Evolutionary conservation across 2,888 invertebrate genomes (phyloP).

Genomic region (Alcis repandata): DNA sequence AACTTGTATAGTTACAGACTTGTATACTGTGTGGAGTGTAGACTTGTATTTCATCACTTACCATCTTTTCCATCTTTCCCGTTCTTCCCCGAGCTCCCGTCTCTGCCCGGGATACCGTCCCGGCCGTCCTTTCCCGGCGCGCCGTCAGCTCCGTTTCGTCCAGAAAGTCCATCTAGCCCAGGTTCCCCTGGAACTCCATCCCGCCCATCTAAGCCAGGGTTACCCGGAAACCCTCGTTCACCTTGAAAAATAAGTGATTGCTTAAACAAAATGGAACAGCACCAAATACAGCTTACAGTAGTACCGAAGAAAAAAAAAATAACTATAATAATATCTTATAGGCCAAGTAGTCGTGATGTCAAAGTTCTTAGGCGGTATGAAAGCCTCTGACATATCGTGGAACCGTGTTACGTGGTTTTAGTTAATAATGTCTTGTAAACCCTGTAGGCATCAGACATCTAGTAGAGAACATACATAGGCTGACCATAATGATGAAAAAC

Average conservation of each 20-base stretch:
- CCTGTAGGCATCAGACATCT: too few relatives aligned
- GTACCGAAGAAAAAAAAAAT: too few relatives aligned
- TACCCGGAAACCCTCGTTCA: conserved; percentile 90
- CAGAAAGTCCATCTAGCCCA: conserved; percentile 94
- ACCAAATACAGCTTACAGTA: background rate
- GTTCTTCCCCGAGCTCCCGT: conserved; percentile 90
- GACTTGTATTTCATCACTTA: conserved; percentile 41
- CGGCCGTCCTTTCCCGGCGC: conserved; percentile 91
- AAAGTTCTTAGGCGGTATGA: too few relatives aligned
- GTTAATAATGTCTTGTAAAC: too few relatives aligned
- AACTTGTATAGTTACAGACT: too few relatives aligned
- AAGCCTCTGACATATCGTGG: too few relatives aligned
- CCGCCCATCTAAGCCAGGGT: conserved; percentile 92
- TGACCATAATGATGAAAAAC: too few relatives aligned
- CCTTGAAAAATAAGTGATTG: conserved; percentile 76
- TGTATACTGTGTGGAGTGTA: too few relatives aligned
- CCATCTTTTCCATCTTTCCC: conserved; percentile 83
- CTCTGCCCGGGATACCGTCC: conserved; percentile 89
- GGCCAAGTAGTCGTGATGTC: too few relatives aligned
- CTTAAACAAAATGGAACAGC: background rate
- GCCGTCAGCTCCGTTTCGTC: conserved; percentile 94
- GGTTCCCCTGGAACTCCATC: conserved; percentile 97
- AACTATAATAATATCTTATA: too few relatives aligned
- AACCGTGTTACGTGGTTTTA: too few relatives aligned
- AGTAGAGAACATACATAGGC: too few relatives aligned